Evolutionary conservation across 2,888 invertebrate species (phyloP).

Genomic region (Cantharis rustica): DNA sequence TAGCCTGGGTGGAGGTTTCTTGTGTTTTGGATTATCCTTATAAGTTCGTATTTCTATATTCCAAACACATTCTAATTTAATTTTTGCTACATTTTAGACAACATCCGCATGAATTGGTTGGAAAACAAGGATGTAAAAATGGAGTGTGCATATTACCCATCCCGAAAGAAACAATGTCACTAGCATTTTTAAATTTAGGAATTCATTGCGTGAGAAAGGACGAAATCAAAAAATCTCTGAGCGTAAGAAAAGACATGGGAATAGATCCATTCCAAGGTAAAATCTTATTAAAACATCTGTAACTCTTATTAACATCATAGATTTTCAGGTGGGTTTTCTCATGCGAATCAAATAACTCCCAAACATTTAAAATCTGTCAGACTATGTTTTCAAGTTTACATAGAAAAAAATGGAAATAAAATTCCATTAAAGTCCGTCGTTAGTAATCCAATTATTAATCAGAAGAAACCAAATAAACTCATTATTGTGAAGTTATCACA

Average conservation of each 20-base stretch:
- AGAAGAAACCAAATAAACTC: not conserved
- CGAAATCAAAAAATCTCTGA: not conserved
- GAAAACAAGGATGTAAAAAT: not conserved
- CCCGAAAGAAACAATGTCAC: not conserved
- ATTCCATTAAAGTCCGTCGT: not conserved
- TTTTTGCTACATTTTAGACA: not conserved
- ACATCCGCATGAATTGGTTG: not conserved
- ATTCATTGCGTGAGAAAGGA: not conserved
- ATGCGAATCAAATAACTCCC: not conserved
- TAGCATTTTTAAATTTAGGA: not conserved
- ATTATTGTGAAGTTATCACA: not conserved
- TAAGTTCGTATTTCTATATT: not conserved
- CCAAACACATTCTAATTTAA: not conserved
- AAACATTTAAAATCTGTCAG: not conserved
- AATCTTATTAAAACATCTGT: not conserved
- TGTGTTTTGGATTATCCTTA: not conserved
- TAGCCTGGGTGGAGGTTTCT: not conserved
- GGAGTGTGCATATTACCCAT: not conserved
- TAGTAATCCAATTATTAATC: not conserved
- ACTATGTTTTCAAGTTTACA: not conserved
- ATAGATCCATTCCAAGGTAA: not conserved
- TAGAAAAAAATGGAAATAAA: not conserved
- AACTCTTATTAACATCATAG: not conserved
- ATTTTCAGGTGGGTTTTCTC: not conserved
- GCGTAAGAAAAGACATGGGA: not conserved